A percentile compares a stretch with the other conserved stretches of the same genome.
Conservation (phyloP, 2,888 invertebrate genomes). For the Patella depressa region DNA sequence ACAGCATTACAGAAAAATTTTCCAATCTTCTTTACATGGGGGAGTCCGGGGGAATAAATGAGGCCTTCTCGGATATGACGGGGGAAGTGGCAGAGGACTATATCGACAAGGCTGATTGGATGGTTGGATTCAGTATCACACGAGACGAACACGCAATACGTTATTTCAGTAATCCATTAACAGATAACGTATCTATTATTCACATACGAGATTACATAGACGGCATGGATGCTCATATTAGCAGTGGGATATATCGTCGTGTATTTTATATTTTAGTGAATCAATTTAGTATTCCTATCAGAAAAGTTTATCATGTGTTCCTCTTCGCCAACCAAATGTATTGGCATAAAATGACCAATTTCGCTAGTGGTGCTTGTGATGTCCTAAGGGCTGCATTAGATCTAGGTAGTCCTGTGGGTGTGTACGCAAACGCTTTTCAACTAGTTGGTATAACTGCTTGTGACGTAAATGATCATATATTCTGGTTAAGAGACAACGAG, state of each 20-base stretch:
- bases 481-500: constrained; percentile 35
- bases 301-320: constrained; percentile 43
- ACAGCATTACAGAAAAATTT: constrained; percentile 45
- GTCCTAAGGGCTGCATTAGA: constrained; percentile 50
- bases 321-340: constrained; percentile 50
- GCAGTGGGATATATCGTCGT: constrained; percentile 49
- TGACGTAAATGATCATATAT: constrained; percentile 37
- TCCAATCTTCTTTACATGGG: constrained; percentile 45
- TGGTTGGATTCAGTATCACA: constrained; percentile 31
- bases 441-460: constrained; percentile 48
- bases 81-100: constrained; percentile 43
- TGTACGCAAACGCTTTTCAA: constrained; percentile 42
- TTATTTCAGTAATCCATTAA: constrained; percentile 44
- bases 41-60: constrained; percentile 49
- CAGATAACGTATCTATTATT: constrained; percentile 47
- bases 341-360: constrained; percentile 44
- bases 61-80: constrained; percentile 50
- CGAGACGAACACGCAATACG: constrained; percentile 31
- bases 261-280: constrained; percentile 45
- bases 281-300: constrained; percentile 35
- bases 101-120: constrained; percentile 32
- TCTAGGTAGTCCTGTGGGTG: constrained; percentile 37
- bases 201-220: constrained; percentile 38
- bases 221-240: constrained; percentile 44
- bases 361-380: constrained; percentile 49